Conservation (phyloP, 2,797 vertebrate species). For the Dryobates pubescens region DNA sequence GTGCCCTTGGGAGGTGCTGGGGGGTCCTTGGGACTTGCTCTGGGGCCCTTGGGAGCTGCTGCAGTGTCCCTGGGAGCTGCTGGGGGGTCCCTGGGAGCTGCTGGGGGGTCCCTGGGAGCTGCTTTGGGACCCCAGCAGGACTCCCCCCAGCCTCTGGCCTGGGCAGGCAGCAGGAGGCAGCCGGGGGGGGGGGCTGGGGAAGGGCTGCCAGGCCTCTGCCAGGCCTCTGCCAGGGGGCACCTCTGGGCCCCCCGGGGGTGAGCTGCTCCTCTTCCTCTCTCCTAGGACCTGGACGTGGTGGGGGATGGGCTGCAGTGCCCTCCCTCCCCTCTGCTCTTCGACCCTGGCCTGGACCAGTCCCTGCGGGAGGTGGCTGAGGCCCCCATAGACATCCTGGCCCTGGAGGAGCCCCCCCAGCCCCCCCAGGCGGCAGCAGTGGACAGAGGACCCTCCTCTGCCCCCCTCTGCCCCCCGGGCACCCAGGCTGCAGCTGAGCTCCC, state of each 20-base stretch:
- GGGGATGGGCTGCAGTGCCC: conserved; percentile 94
- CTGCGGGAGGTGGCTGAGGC: conserved; percentile 87
- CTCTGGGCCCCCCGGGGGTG: background rate
- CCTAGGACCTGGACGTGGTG: conserved; percentile 94
- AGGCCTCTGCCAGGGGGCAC: background rate
- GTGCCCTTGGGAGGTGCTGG: too few species aligned
- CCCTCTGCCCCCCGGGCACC: background rate
- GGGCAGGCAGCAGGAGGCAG: too few species aligned
- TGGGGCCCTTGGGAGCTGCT: too few species aligned
- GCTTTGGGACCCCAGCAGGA: too few species aligned
- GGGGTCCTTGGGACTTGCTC: too few species aligned
- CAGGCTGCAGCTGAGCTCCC: background rate
- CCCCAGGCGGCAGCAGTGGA: background rate
- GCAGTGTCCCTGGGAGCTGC: too few species aligned
- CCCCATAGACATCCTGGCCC: conserved; percentile 86
- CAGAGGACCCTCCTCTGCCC: background rate
- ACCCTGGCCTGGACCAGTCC: conserved; percentile 88
- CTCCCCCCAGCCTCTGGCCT: too few species aligned
- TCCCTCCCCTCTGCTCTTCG: conserved; percentile 93
- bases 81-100: too few species aligned
- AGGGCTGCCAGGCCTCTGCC: accelerated
- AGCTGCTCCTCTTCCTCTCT: background rate
- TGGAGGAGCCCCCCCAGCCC: conserved; percentile 76
- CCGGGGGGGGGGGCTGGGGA: background rate
- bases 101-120: too few species aligned